Conservation (phyloP, 1,140 invertebrate genomes). For the Berghia stephanieae region DNA sequence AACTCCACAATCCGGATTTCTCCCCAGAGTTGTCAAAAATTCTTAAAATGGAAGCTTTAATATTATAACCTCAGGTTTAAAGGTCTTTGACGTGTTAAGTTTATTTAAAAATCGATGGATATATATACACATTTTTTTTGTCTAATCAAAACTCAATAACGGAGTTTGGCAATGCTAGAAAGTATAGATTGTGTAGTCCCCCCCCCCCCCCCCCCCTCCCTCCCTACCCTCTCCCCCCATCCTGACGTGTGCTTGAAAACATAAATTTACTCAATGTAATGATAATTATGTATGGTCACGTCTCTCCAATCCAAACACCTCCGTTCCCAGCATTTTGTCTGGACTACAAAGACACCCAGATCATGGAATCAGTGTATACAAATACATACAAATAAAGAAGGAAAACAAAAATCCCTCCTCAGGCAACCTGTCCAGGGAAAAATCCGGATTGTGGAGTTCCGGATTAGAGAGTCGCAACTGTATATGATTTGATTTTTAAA, state of each 20-base stretch:
- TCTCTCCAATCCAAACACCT: not conserved
- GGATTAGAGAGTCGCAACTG: no score
- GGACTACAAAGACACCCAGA: not conserved
- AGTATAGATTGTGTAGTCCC: not conserved
- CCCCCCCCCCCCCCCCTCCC: constrained; percentile 11
- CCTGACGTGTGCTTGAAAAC: not conserved
- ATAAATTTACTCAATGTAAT: not conserved
- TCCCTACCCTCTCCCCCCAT: not conserved
- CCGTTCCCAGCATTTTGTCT: not conserved
- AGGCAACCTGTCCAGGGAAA: no score
- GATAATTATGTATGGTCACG: not conserved
- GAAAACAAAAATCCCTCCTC: not conserved
- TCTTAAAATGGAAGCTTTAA: not conserved
- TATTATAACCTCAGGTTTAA: not conserved
- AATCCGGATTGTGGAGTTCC: no score
- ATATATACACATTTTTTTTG: no score
- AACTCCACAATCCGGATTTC: not conserved
- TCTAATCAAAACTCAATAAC: no score
- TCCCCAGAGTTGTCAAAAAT: not conserved
- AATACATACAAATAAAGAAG: not conserved
- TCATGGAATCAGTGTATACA: not conserved
- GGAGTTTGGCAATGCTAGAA: no score
- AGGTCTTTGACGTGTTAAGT: not conserved
- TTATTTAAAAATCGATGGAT: not conserved
- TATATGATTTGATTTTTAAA: no score